Evolutionary conservation across 2,113 vertebrate species (phyloP).

Genomic region (Ramphastos sulfuratus): DNA sequence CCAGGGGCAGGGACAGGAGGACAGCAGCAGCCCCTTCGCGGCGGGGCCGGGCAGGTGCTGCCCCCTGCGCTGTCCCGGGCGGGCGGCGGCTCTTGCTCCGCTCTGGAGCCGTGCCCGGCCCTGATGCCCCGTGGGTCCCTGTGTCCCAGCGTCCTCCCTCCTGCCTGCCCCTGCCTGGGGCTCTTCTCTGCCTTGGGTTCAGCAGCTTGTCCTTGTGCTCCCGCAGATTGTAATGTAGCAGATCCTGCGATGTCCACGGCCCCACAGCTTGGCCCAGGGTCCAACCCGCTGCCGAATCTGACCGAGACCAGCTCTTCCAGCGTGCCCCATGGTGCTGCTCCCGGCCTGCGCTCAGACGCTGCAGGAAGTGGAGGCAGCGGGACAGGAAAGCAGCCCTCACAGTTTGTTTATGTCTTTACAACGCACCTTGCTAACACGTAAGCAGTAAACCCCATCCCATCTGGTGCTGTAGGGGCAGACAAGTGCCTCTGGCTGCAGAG

Average conservation of each 20-base stretch:
- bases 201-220: neutral
- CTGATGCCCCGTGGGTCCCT: neutral
- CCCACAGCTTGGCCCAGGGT: conserved; percentile 82
- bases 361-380: conserved; percentile 52
- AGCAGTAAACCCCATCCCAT: neutral
- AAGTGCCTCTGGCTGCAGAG: neutral
- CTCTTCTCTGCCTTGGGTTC: neutral
- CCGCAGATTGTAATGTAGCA: conserved; percentile 81
- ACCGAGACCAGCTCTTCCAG: conserved; percentile 75
- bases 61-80: conserved; percentile 37
- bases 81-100: neutral
- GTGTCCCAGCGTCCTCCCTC: neutral
- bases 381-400: conserved; percentile 78
- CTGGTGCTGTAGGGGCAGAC: rapidly evolving
- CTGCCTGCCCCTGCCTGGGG: rapidly evolving
- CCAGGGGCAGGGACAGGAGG: neutral
- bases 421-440: conserved; percentile 96
- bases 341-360: conserved; percentile 76
- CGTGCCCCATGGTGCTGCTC: conserved; percentile 65
- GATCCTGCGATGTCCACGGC: conserved; percentile 83
- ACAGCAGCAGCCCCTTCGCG: neutral
- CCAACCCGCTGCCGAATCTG: conserved; percentile 79
- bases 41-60: conserved; percentile 23
- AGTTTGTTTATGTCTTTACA: conserved; percentile 95
- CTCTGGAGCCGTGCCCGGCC: neutral